A percentile compares a stretch with the other conserved stretches of the same genome.
These are phyloP conservation scores for Eleginops maclovinus DNA, from an alignment of 2,113 vertebrate species.

Conservation along the genomic window DNA sequence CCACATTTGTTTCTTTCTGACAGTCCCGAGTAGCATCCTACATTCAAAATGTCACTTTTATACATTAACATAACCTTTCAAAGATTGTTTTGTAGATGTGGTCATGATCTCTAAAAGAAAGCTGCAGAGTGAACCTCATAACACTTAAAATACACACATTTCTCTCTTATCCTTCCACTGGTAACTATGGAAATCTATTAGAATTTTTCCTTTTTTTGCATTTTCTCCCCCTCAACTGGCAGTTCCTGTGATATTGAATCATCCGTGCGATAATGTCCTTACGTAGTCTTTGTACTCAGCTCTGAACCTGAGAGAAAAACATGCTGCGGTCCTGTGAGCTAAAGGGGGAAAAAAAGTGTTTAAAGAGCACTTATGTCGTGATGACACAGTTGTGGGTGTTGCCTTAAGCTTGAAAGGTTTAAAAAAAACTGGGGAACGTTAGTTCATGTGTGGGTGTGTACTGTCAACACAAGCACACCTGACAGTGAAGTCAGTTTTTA, in stretches of 20 bases:
- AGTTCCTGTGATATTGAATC: constrained; percentile 41
- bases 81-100: background rate
- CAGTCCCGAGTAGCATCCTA: background rate
- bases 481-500: background rate
- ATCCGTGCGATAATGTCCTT: constrained; percentile 21
- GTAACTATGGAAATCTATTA: constrained; percentile 54
- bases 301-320: background rate
- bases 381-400: constrained; percentile 25
- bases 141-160: background rate
- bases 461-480: constrained; percentile 2
- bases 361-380: constrained; percentile 5
- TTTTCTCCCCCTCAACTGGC: constrained; percentile 57
- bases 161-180: constrained; percentile 20
- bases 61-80: too few species aligned
- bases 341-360: constrained; percentile 9
- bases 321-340: background rate
- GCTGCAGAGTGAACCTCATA: background rate
- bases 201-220: constrained; percentile 15
- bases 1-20: background rate
- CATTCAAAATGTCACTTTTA: background rate
- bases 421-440: background rate
- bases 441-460: background rate
- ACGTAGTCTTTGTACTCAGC: background rate
- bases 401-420: background rate
- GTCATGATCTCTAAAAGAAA: background rate